phyloP scores from a whole-genome alignment of 1,140 invertebrate species.

The Lycorma delicatula region DNA sequence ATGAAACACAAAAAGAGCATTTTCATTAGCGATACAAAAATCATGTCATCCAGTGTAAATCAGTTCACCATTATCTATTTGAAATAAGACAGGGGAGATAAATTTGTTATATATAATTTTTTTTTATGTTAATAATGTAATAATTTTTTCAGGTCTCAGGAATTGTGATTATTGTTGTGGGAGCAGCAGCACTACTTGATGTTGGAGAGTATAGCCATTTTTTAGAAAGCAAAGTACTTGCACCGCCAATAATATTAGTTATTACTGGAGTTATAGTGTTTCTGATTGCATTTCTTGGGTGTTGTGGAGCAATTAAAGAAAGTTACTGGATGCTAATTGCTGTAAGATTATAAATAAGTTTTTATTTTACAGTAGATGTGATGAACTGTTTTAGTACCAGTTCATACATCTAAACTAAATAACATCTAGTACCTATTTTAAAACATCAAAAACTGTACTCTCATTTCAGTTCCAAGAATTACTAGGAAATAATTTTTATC shows the following conservation, averaged over 20 bases:
- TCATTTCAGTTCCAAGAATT: too few species aligned
- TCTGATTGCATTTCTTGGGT: conserved; percentile 59
- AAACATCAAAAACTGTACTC: too few species aligned
- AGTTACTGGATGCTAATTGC: conserved; percentile 55
- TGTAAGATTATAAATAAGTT: conserved; percentile 39
- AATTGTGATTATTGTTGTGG: conserved; percentile 48
- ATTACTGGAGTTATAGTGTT: conserved; percentile 56
- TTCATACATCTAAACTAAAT: too few species aligned
- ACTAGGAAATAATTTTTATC: too few species aligned
- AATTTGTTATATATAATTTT: background rate
- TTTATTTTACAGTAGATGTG: too few species aligned
- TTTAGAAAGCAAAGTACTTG: conserved; percentile 46
- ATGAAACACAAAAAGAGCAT: too few species aligned
- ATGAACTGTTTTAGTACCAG: too few species aligned
- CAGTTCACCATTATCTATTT: too few species aligned
- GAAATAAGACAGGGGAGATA: too few species aligned
- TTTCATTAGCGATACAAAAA: too few species aligned
- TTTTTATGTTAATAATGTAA: background rate
- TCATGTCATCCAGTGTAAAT: too few species aligned
- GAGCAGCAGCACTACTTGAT: conserved; percentile 46
- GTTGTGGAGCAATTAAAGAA: conserved; percentile 65
- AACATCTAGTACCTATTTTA: too few species aligned
- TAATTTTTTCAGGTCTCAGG: conserved; percentile 47
- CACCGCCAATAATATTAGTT: conserved; percentile 54
- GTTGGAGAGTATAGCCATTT: conserved; percentile 48